These are phyloP conservation scores for Zaprionus lineosus DNA, from an alignment of 2,888 invertebrate species.

Conservation along the genomic window DNA sequence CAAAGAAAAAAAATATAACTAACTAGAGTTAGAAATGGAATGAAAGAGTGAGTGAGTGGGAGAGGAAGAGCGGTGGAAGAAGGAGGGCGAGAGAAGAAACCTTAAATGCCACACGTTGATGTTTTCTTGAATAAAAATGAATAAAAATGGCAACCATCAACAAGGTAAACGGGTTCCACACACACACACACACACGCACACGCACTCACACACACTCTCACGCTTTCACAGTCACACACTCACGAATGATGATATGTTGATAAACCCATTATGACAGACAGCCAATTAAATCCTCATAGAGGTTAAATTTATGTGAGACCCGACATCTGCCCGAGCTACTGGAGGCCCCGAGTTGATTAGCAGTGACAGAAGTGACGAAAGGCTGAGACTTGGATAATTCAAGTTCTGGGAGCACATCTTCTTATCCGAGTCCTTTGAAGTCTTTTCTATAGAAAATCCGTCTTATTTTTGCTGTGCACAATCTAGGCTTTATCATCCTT, in stretches of 20 bases:
- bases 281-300: conserved; percentile 68
- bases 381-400: too few species aligned
- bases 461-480: too few species aligned
- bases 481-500: too few species aligned
- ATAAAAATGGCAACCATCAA: conserved; percentile 51
- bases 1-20: conserved; percentile 26
- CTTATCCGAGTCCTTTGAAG: too few species aligned
- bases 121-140: conserved; percentile 4
- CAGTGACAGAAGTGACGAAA: conserved; percentile 14
- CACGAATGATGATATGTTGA: conserved; percentile 42
- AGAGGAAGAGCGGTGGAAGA: too few species aligned
- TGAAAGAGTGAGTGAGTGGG: too few species aligned
- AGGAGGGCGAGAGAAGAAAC: conserved; percentile 6
- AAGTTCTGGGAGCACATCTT: too few species aligned
- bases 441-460: too few species aligned
- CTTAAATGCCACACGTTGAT: conserved; percentile 52
- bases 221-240: not conserved
- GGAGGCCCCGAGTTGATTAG: conserved; percentile 23
- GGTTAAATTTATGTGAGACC: conserved; percentile 67
- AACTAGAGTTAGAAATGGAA: too few species aligned
- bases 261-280: conserved; percentile 60
- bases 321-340: conserved; percentile 57
- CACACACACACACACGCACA: not conserved
- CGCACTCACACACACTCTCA: conserved; percentile 4
- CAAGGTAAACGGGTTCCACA: conserved; percentile 38